phyloP scores from a whole-genome alignment of 2,888 invertebrate species.

The Pandemis corylana region DNA sequence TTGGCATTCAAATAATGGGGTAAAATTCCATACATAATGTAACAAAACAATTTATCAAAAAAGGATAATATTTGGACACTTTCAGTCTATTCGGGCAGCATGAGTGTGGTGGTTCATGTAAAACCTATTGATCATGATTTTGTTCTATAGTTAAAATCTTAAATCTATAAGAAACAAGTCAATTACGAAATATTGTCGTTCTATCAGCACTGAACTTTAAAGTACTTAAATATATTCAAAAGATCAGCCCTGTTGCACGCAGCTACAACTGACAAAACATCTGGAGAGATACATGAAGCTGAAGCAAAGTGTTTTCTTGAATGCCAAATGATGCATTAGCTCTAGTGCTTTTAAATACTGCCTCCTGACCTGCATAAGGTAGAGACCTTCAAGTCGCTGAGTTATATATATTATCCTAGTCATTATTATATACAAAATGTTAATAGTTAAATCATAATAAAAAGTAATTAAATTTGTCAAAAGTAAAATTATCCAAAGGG shows the following conservation, averaged over 20 bases:
- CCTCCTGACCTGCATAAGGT: constrained; percentile 58
- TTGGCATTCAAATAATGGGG: constrained; percentile 83
- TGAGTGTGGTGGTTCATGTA: constrained; percentile 44
- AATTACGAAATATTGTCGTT: constrained; percentile 41
- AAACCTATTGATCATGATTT: constrained; percentile 32
- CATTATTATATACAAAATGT: constrained; percentile 60
- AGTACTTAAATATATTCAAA: constrained; percentile 20
- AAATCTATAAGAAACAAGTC: constrained; percentile 42
- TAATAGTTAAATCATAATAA: constrained; percentile 50
- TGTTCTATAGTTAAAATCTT: constrained; percentile 35
- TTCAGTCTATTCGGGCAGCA: constrained; percentile 83
- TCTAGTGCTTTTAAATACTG: constrained; percentile 50
- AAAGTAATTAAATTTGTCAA: constrained; percentile 57
- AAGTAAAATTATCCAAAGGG: constrained; percentile 68
- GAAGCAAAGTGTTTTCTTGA: constrained; percentile 54
- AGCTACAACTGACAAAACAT: constrained; percentile 7
- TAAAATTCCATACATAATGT: constrained; percentile 77
- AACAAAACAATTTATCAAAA: constrained; percentile 79
- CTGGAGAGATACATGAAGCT: constrained; percentile 41
- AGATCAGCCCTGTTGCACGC: background rate
- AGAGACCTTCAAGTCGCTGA: constrained; percentile 65
- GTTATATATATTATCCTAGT: constrained; percentile 45
- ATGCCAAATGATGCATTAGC: constrained; percentile 68
- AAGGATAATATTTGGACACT: constrained; percentile 79
- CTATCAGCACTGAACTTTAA: constrained; percentile 39